Conservation (phyloP, 2,113 vertebrate species). For the Glareola pratincola region DNA sequence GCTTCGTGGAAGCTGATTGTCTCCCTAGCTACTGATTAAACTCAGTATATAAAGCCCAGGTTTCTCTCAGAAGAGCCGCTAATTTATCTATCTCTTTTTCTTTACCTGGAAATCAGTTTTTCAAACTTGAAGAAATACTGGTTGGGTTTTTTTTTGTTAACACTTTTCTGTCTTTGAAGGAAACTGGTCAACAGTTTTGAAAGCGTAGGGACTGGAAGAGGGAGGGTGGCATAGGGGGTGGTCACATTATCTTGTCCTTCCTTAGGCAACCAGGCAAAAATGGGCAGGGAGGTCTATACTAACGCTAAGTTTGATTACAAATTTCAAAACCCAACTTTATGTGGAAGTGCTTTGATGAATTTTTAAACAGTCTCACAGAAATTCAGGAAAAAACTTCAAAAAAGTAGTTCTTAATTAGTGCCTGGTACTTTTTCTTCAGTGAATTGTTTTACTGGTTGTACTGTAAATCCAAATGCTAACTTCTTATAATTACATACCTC, state of each 20-base stretch:
- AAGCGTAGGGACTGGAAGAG: background rate
- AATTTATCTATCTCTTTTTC: background rate
- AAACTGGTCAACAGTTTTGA: background rate
- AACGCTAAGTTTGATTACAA: background rate
- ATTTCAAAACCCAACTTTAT: background rate
- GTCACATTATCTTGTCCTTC: background rate
- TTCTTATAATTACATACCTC: background rate
- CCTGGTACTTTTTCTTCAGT: background rate
- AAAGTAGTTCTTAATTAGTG: background rate
- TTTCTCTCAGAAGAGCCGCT: background rate
- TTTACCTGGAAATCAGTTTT: background rate
- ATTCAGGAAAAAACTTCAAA: background rate
- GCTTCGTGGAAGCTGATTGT: background rate
- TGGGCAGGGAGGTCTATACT: background rate
- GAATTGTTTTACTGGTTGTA: background rate
- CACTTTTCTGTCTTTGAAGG: background rate
- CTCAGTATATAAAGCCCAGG: background rate
- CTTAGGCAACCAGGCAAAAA: background rate
- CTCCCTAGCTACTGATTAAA: background rate
- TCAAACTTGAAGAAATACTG: background rate
- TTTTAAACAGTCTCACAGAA: slow-evolving; percentile 7
- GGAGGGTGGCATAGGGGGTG: background rate
- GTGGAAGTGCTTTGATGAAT: slow-evolving; percentile 42
- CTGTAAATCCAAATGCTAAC: background rate
- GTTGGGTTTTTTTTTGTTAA: background rate